Evolutionary conservation across 2,888 invertebrate genomes (phyloP).

Genomic region (Oxyscelio sp.): DNA sequence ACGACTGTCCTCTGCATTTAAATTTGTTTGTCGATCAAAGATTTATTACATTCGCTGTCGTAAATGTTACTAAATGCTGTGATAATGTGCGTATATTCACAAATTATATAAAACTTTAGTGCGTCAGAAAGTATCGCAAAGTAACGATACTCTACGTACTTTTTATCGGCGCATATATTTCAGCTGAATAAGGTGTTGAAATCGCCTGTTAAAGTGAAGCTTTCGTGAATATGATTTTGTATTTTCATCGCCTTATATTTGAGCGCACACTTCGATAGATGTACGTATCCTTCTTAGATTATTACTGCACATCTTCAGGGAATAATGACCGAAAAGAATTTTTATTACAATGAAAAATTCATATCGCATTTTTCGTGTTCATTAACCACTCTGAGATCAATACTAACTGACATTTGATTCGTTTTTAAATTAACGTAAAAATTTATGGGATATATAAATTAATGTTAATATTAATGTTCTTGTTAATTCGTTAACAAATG

Average conservation of each 20-base stretch:
- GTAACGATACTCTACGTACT: slow-evolving; percentile 9
- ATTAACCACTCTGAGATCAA: slow-evolving; percentile 15
- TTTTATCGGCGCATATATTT: slow-evolving; percentile 15
- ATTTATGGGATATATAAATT: background rate
- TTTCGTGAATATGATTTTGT: slow-evolving; percentile 8
- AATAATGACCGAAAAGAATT: slow-evolving; percentile 30
- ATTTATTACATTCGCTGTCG: slow-evolving; percentile 15
- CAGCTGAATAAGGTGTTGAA: slow-evolving; percentile 34
- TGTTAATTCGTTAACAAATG: too few species aligned
- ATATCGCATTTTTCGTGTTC: slow-evolving; percentile 25
- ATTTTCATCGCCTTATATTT: slow-evolving; percentile 10
- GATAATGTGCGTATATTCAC: slow-evolving; percentile 20
- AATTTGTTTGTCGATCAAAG: background rate
- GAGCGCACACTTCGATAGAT: slow-evolving; percentile 6
- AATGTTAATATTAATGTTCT: too few species aligned
- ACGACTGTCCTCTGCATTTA: too few species aligned
- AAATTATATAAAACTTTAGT: slow-evolving; percentile 17
- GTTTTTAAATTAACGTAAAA: background rate
- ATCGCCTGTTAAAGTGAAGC: slow-evolving; percentile 12
- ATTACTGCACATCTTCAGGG: slow-evolving; percentile 10
- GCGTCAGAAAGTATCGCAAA: slow-evolving; percentile 1
- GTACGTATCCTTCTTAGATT: slow-evolving; percentile 1
- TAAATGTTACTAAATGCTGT: slow-evolving; percentile 15
- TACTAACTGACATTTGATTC: slow-evolving; percentile 13
- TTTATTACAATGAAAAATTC: slow-evolving; percentile 41